phyloP scores from a whole-genome alignment of 2,797 vertebrate species.

The Epinephelus awoara region DNA sequence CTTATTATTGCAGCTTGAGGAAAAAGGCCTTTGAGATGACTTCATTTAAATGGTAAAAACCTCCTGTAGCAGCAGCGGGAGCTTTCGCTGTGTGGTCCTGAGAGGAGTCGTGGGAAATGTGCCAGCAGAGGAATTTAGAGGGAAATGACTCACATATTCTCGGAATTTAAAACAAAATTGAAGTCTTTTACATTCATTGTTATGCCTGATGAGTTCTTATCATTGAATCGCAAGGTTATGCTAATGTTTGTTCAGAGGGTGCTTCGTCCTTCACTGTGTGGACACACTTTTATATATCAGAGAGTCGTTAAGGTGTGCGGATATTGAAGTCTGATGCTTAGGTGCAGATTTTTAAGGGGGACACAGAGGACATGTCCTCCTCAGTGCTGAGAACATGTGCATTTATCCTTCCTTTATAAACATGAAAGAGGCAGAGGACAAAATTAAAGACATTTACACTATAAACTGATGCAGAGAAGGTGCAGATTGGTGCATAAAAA shows the following conservation, averaged over 20 bases:
- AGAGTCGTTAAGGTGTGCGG: background rate
- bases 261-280: background rate
- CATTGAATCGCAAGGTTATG: background rate
- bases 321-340: background rate
- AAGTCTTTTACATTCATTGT: background rate
- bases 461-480: too few species aligned
- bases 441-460: too few species aligned
- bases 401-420: too few species aligned
- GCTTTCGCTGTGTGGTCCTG: constrained; percentile 55
- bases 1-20: constrained; percentile 58
- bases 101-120: constrained; percentile 23
- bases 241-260: background rate
- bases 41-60: constrained; percentile 59
- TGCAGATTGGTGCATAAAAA: too few species aligned
- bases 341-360: too few species aligned
- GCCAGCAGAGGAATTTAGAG: constrained; percentile 36
- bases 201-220: constrained; percentile 1
- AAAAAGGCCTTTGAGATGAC: constrained; percentile 51
- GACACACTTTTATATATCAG: background rate
- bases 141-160: constrained; percentile 45
- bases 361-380: too few species aligned
- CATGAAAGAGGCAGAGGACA: too few species aligned
- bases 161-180: constrained; percentile 17
- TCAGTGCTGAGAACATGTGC: too few species aligned
- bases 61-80: constrained; percentile 23